These are phyloP conservation scores for Branchinecta lynchi DNA, from an alignment of 1,140 invertebrate genomes.

Conservation along the genomic window DNA sequence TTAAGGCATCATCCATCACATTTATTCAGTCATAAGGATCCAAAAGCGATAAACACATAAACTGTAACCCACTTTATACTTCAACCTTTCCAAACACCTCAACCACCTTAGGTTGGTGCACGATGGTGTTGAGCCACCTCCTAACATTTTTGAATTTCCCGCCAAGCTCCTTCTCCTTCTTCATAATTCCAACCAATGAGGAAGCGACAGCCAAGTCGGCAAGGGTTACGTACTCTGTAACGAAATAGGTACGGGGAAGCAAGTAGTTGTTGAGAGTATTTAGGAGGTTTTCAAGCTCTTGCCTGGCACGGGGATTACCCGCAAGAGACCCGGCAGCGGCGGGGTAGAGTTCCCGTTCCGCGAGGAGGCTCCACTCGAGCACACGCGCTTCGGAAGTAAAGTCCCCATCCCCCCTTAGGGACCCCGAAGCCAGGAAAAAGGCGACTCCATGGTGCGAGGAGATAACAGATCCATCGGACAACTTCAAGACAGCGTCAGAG, in stretches of 20 bases:
- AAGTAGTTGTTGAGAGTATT: conserved; percentile 34
- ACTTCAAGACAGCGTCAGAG: neutral
- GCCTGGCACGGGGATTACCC: conserved; percentile 26
- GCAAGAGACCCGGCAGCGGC: conserved; percentile 37
- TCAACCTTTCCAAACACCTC: conserved; percentile 17
- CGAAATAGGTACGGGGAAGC: conserved; percentile 37
- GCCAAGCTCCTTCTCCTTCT: conserved; percentile 24
- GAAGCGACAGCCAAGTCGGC: conserved; percentile 39
- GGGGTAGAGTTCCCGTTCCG: conserved; percentile 35
- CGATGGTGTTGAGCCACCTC: conserved; percentile 40
- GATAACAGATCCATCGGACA: neutral
- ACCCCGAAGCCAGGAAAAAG: conserved; percentile 26
- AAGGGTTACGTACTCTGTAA: conserved; percentile 38
- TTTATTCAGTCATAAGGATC: too few relatives aligned
- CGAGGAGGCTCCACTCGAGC: conserved; percentile 39
- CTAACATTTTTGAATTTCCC: conserved; percentile 22
- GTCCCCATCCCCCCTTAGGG: conserved; percentile 21
- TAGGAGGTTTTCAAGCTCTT: conserved; percentile 24
- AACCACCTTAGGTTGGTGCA: conserved; percentile 38
- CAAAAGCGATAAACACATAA: too few relatives aligned
- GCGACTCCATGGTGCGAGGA: conserved; percentile 31
- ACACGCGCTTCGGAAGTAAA: conserved; percentile 30
- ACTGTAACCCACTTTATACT: too few relatives aligned
- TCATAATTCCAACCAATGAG: conserved; percentile 35
- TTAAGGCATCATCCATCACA: too few relatives aligned